Base-by-base conservation (phyloP, 92 coral and sea anemone genomes). In the Parazoanthus swiftii region DNA sequence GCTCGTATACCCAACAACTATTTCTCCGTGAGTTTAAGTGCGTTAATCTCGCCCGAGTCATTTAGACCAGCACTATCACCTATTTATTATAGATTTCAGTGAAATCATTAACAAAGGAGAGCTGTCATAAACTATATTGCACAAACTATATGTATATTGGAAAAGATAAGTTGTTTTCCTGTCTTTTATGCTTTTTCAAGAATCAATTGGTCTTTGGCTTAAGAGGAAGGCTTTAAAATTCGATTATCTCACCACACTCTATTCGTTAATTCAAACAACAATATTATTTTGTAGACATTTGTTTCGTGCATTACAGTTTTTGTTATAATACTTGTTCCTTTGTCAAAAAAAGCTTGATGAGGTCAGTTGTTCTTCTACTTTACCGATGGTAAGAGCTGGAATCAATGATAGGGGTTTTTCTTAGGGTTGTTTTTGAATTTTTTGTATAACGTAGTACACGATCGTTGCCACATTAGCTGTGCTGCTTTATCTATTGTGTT, bases 91-190 rank as follows among this genome's bases (percentile, higher is more conserved):
- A 54, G 16, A 54, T 54, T 54, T 54, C 59, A 23, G 39, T 25
- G 46, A n/a, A 73, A 84, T 84, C 67, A 84, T 43, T 18, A 50
- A 46, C 56, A 84, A 44, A 71, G 79, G 59, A 84, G 7, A 36
- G 65, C 78, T 44, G 87, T 84, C 79, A 84, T 84, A 84, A 84
- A 71, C 51, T 72, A 84, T 84, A 84, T 84, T 84, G 87, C 79
- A n/a, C 78, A 70, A 84, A 84, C 79, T 46, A 36, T 46, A 15
- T 67, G 4, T 39, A 83, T 83, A 83, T 83, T 83, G 86, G 86
- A 29, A 83, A 68, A 68, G 65, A 83, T 29, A 83, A 83, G 74
- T 23, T 81, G 48, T 59, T 81, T 81, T 81, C 77, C 56, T 83
- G 67, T 46, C 77, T 23, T 72, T 84, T 43, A 70, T 48, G 79